phyloP scores from a whole-genome alignment of 2,797 vertebrate genomes.

The Etheostoma nigrum region DNA sequence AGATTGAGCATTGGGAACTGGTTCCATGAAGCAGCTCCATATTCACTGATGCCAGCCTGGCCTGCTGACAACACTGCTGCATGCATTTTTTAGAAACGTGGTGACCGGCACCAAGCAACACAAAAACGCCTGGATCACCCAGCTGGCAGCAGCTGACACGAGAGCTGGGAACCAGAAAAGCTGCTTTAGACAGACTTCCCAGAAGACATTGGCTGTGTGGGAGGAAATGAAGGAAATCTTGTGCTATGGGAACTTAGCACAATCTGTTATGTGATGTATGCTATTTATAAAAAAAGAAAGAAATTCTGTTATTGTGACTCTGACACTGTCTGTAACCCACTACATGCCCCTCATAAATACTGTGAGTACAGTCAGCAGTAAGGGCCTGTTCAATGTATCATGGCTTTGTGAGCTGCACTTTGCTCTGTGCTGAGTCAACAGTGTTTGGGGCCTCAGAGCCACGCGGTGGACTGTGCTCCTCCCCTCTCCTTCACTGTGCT shows the following conservation, averaged over 20 bases:
- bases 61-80: slow-evolving; percentile 2
- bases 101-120: slow-evolving; percentile 35
- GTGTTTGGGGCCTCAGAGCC: not conserved
- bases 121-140: slow-evolving; percentile 7
- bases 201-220: not conserved
- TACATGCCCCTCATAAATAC: too few species aligned
- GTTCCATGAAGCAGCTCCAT: not conserved
- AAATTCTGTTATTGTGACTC: not conserved
- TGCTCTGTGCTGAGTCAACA: slow-evolving; percentile 17
- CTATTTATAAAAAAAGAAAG: too few species aligned
- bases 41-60: not conserved
- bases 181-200: not conserved
- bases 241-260: not conserved
- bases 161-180: not conserved
- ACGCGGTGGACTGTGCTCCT: not conserved
- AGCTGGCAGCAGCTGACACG: slow-evolving; percentile 16
- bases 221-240: not conserved
- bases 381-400: not conserved
- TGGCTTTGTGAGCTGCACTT: not conserved
- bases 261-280: not conserved
- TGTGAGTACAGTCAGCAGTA: not conserved
- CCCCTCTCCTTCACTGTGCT: slow-evolving; percentile 9
- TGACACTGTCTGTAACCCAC: not conserved
- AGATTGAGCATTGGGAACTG: too few species aligned
- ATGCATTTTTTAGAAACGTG: slow-evolving; percentile 29